Evolutionary conservation across 2,888 invertebrate genomes (phyloP).

Genomic region (Uropetala carovei): DNA sequence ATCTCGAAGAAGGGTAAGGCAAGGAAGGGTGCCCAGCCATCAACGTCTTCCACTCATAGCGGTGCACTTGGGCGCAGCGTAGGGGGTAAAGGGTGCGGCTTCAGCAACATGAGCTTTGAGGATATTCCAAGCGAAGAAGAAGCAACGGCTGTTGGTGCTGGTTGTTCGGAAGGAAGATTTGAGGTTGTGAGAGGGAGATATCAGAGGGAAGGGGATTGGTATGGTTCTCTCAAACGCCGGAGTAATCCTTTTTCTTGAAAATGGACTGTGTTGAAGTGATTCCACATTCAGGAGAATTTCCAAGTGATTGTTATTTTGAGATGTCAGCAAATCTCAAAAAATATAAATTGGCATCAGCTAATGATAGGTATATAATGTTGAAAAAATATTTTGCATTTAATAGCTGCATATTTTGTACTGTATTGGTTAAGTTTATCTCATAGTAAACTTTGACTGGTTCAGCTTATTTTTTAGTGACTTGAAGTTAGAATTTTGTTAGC

Average conservation of each 20-base stretch:
- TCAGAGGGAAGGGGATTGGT: constrained; percentile 56
- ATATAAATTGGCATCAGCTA: not conserved
- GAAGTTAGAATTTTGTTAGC: not conserved
- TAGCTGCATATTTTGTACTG: constrained; percentile 42
- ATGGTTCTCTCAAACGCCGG: constrained; percentile 76
- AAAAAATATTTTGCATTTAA: constrained; percentile 51
- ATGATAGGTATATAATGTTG: not conserved
- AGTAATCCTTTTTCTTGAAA: constrained; percentile 78
- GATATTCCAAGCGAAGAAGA: constrained; percentile 83
- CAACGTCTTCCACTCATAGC: constrained; percentile 71
- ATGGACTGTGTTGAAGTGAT: constrained; percentile 54
- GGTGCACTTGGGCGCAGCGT: constrained; percentile 72
- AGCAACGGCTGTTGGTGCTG: constrained; percentile 70
- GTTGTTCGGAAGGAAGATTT: constrained; percentile 76
- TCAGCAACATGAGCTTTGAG: constrained; percentile 86
- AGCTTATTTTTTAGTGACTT: not conserved
- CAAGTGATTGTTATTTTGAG: constrained; percentile 15
- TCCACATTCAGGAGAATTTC: not conserved
- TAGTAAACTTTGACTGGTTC: constrained; percentile 22
- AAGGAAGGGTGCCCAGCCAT: constrained; percentile 71
- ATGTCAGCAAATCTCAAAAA: not conserved
- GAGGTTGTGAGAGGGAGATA: constrained; percentile 49
- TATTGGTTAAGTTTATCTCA: constrained; percentile 12
- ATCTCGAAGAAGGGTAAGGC: constrained; percentile 72
- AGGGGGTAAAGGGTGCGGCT: constrained; percentile 70